Evolutionary conservation across 2,113 vertebrate genomes (phyloP).

Genomic region (Semicossyphus pulcher): DNA sequence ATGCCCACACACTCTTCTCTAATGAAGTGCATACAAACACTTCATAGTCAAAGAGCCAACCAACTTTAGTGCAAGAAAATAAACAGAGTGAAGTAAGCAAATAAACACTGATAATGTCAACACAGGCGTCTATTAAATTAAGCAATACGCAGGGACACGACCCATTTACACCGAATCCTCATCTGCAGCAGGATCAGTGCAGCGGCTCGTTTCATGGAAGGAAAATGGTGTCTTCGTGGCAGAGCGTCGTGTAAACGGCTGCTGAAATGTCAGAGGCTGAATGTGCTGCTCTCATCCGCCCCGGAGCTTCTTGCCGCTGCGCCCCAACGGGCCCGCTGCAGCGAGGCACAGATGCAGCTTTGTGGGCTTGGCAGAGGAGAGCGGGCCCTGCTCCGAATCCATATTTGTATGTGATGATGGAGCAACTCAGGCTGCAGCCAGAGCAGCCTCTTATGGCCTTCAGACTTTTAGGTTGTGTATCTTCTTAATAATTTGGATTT

Average conservation of each 20-base stretch:
- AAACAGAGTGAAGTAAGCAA: slow-evolving; percentile 23
- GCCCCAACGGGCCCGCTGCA: slow-evolving; percentile 6
- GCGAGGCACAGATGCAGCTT: slow-evolving; percentile 52
- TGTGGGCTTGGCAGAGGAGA: slow-evolving; percentile 51
- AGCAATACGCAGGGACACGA: slow-evolving; percentile 5
- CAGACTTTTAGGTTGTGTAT: no score
- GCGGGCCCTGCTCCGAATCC: slow-evolving; percentile 37
- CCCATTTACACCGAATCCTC: not conserved
- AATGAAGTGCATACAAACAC: slow-evolving; percentile 21
- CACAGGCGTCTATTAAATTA: not conserved
- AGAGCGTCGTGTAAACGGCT: slow-evolving; percentile 10
- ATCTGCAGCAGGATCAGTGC: not conserved
- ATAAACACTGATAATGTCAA: not conserved
- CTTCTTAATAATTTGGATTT: not conserved
- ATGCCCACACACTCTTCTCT: not conserved
- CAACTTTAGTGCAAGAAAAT: slow-evolving; percentile 22
- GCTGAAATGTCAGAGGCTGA: slow-evolving; percentile 41
- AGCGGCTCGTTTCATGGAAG: slow-evolving; percentile 18
- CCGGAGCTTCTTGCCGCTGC: not conserved
- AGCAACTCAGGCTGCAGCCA: slow-evolving; percentile 27
- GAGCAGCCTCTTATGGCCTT: no score
- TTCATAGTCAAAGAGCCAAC: slow-evolving; percentile 15
- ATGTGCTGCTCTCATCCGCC: slow-evolving; percentile 11
- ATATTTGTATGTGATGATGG: slow-evolving; percentile 75
- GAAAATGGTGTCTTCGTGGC: slow-evolving; percentile 23